Evolutionary conservation across 2,888 invertebrate genomes (phyloP), one percentile per base, ranked within the genome.

Genomic region (Tricholauxania praeusta): DNA sequence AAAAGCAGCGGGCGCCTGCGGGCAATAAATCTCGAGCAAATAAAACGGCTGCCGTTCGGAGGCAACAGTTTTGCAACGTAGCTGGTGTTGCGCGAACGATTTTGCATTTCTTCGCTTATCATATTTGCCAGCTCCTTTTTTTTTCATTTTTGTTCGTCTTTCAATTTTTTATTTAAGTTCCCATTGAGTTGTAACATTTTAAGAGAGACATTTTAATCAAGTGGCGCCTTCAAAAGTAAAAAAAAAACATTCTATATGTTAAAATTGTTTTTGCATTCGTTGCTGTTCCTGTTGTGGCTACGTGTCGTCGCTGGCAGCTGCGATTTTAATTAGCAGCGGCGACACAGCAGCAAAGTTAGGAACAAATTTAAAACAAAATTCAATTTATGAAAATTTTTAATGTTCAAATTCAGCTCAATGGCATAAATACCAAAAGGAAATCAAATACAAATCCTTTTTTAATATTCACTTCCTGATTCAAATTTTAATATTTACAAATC

Each of bases 1-100:
- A 62, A 62, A 62, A 69, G 60, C 69, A 69, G 69, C 69, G 62
- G 69, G 69, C 62, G 69, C 28, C 69, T 62, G 69, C 69, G 69
- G 39, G 60, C 69, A 60, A 69, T 69, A 69, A 69, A 69, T 69
- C 69, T 62, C 52, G 60, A 60, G 19, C 60, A 62, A 69, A 60
- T 62, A 48, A 69, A 69, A 52, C 69, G 69, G 69, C 69, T 69
- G 69, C 69, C 69, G 60, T 60, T 60, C 32, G 62, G 19, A 51
- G 32, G 15, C 15, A 55, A 60, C 12, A 28, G 6, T 69, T 55
- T 60, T 51, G 60, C 32, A 51, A 39, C 39, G 39, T 39, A 7
- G 39, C 48, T 12, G 57, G 19, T 28, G n/a, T 19, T 57, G 39
- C 49, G 7, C 48, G 49, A n/a, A 28, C 22, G 14, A 49, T 59